Evolutionary conservation across 2,113 vertebrate species (phyloP), one percentile per base, ranked within the genome.

Genomic region (Progne subis): DNA sequence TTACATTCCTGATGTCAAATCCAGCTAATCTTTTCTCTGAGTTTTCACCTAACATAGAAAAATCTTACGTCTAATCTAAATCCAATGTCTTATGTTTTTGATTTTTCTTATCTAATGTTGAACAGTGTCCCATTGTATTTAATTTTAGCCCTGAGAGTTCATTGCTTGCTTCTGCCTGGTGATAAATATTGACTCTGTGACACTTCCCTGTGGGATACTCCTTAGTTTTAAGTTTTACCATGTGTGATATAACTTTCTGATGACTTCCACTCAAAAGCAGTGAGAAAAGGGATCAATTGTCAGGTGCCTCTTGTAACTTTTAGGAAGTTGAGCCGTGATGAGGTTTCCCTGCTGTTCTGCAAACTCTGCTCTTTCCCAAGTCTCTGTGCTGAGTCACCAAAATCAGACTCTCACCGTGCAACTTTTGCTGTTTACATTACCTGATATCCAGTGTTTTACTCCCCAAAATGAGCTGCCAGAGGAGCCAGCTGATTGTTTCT

Each of bases 171-270:
- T 88, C 78, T 82, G 43, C 65, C 91, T 96, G 37, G 25, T 6
- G 11, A 86, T 87, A 96, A 98, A 96, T 96, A 88, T 94, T 98
- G 97, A 83, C 86, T 95, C 59, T 18, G n/a, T 72, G 76, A 87
- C 59, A 34, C 29, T 82, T 95, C 91, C 83, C 88, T 80, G 44
- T 3, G 20, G 82, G 70, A 92, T 90, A 69, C 12, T 4, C 5
- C n/a, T 60, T 57, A 18, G 15, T 34, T 43, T 24, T 74, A 68
- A 86, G 71, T 91, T 95, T 9, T 43, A 72, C n/a, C 37, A 20
- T 24, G n/a, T 82, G 41, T 85, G 87, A 74, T 67, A 49, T 39
- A 61, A 92, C 13, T 78, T 92, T 96, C 84, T 57, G 82, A 84
- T 6, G 32, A 32, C 57, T 63, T 76, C 60, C 32, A 34, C n/a